Evolutionary conservation across 2,113 vertebrate species (phyloP).

Genomic region (Vombatus ursinus): DNA sequence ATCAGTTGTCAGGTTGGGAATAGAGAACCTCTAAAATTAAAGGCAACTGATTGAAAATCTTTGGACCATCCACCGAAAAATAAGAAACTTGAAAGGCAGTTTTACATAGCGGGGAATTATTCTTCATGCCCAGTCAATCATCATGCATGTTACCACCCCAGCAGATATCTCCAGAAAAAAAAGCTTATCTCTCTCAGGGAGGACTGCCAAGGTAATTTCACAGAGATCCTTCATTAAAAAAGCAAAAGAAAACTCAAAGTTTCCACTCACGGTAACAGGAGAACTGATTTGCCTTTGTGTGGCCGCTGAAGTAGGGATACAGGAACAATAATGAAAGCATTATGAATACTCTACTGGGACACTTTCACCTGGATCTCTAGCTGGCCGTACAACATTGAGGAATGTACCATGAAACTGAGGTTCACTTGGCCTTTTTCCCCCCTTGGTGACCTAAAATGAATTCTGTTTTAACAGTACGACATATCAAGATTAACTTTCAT

Average conservation of each 20-base stretch:
- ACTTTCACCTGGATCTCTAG: background rate
- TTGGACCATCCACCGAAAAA: background rate
- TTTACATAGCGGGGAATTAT: background rate
- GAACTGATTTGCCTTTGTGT: background rate
- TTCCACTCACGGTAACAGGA: conserved; percentile 46
- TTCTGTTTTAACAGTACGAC: background rate
- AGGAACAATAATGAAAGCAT: conserved; percentile 14
- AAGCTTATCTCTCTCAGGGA: background rate
- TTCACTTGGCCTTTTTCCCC: background rate
- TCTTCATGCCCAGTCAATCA: background rate
- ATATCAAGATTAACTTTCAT: background rate
- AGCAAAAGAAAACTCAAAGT: conserved; percentile 23
- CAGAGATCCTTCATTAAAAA: background rate
- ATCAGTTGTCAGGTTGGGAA: background rate
- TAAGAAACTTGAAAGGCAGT: background rate
- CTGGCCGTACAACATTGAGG: conserved; percentile 27
- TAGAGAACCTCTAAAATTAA: conserved; percentile 11
- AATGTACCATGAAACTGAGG: background rate
- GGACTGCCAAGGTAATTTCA: conserved; percentile 23
- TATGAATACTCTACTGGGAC: conserved; percentile 17
- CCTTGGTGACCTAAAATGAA: background rate
- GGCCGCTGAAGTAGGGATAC: background rate
- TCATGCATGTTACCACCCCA: background rate
- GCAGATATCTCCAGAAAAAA: background rate
- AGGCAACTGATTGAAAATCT: conserved; percentile 23